Percentiles rank a stretch among this genome's conserved stretches.
These are phyloP conservation scores for Orthosia cruda DNA, from an alignment of 2,888 invertebrate genomes.

Conservation along the genomic window DNA sequence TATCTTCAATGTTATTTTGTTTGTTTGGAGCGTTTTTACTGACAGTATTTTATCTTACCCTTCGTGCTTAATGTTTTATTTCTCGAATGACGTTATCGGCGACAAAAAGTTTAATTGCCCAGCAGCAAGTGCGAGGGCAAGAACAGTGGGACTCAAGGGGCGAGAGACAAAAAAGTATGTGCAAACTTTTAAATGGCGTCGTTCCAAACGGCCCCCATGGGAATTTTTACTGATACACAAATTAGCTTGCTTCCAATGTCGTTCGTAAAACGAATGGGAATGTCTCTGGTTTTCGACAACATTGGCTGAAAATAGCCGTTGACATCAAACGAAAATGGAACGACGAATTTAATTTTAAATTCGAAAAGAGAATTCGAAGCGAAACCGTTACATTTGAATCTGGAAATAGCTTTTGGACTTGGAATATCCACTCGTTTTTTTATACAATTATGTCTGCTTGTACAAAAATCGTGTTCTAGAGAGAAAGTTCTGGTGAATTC, in stretches of 20 bases:
- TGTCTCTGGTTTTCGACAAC: slow-evolving; percentile 23
- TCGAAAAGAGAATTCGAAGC: slow-evolving; percentile 21
- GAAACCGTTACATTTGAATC: slow-evolving; percentile 13
- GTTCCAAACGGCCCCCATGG: slow-evolving; percentile 55
- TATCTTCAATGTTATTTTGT: not conserved
- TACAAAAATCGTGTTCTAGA: not conserved
- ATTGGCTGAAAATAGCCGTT: slow-evolving; percentile 40
- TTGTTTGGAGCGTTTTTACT: not conserved
- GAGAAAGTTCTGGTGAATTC: not conserved
- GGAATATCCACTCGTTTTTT: not conserved
- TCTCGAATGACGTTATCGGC: slow-evolving; percentile 74
- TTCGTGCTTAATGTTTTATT: slow-evolving; percentile 30
- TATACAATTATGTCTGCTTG: slow-evolving; percentile 1
- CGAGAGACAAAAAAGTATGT: slow-evolving; percentile 67
- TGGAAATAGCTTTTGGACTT: slow-evolving; percentile 26
- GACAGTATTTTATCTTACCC: not conserved
- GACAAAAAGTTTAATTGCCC: slow-evolving; percentile 80
- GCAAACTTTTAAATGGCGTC: slow-evolving; percentile 74
- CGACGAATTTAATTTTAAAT: slow-evolving; percentile 30
- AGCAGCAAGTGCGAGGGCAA: slow-evolving; percentile 45
- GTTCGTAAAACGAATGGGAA: slow-evolving; percentile 40
- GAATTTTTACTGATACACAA: slow-evolving; percentile 59
- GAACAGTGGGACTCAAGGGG: slow-evolving; percentile 49
- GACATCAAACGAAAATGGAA: slow-evolving; percentile 29
- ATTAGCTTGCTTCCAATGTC: slow-evolving; percentile 50